These are phyloP conservation scores for Cavia porcellus DNA, from an alignment of 2,113 vertebrate genomes.

Conservation along the genomic window DNA sequence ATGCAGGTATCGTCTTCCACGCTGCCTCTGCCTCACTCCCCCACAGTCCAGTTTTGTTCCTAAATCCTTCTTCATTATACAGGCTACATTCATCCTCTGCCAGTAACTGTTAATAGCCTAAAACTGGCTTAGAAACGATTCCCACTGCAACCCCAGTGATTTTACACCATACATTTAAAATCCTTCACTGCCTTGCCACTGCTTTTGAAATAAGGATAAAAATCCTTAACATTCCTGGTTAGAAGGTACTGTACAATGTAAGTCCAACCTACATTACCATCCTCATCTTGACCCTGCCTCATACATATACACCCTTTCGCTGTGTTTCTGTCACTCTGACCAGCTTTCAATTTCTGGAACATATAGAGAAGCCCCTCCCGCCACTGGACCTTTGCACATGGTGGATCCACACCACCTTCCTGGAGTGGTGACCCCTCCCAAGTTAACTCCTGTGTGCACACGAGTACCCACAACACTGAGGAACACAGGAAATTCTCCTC, in stretches of 20 bases:
- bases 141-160: neutral
- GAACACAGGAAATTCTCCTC: neutral
- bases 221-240: neutral
- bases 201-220: neutral
- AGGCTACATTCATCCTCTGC: neutral
- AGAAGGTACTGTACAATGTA: neutral
- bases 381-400: neutral
- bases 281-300: neutral
- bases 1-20: neutral
- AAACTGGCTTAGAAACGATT: neutral
- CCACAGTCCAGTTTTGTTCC: neutral
- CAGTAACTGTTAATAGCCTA: neutral
- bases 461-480: neutral
- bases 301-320: neutral
- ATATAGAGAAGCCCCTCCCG: neutral
- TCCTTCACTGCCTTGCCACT: neutral
- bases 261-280: neutral
- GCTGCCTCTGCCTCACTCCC: neutral
- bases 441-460: neutral
- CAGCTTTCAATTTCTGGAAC: neutral
- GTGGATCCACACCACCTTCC: neutral
- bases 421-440: neutral
- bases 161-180: neutral
- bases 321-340: neutral
- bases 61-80: neutral